Evolutionary conservation across 2,888 invertebrate species (phyloP).

Genomic region (Metalampra italica): DNA sequence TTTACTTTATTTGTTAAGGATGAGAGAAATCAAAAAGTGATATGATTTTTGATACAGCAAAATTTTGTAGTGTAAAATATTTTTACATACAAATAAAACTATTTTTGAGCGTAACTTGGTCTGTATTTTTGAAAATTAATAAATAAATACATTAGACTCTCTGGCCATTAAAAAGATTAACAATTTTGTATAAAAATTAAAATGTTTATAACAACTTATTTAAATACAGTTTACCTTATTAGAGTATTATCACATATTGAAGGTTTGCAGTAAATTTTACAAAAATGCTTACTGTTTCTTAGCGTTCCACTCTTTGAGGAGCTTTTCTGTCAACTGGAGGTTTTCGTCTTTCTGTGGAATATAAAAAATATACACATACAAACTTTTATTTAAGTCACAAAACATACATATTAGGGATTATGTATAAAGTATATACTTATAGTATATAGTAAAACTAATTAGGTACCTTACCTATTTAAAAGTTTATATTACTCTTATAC

Average conservation of each 20-base stretch:
- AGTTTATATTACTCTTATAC: too few species aligned
- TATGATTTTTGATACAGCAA: conserved; percentile 3
- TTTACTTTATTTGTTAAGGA: conserved; percentile 6
- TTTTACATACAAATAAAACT: neutral
- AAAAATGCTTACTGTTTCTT: conserved; percentile 31
- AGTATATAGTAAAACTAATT: too few species aligned
- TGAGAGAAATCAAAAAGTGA: conserved; percentile 24
- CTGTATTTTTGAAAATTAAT: neutral
- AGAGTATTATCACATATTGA: conserved; percentile 1
- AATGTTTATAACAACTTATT: neutral
- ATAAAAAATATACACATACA: conserved; percentile 14
- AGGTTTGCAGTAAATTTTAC: neutral
- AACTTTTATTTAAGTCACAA: too few species aligned
- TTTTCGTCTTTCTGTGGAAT: conserved; percentile 85
- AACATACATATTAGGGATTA: too few species aligned
- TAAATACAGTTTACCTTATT: neutral
- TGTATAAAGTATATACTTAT: too few species aligned
- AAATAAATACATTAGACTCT: neutral
- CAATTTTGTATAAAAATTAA: neutral
- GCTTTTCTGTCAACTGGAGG: conserved; percentile 80
- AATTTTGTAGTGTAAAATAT: neutral
- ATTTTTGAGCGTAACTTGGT: neutral
- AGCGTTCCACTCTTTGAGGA: conserved; percentile 80
- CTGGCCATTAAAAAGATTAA: neutral
- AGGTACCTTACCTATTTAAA: too few species aligned